Evolutionary conservation across 2,888 invertebrate species (phyloP).

Genomic region (Caenorhabditis afra): DNA sequence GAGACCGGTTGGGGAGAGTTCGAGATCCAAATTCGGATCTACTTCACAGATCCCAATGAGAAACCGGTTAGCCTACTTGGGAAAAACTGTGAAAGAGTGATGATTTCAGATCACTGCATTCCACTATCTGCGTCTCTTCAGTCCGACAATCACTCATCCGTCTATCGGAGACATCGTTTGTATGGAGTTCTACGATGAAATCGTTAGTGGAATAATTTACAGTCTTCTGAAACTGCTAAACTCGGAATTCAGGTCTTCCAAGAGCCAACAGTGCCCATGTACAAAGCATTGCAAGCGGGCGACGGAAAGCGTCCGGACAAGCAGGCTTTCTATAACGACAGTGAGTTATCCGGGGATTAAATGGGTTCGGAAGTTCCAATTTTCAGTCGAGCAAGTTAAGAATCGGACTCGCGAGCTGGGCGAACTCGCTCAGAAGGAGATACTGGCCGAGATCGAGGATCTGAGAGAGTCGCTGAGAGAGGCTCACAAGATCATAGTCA

Average conservation of each 20-base stretch:
- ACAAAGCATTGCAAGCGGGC: constrained; percentile 57
- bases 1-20: constrained; percentile 99
- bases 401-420: constrained; percentile 64
- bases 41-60: constrained; percentile 96
- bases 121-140: constrained; percentile 75
- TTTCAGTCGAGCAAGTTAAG: constrained; percentile 65
- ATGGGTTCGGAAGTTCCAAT: background rate
- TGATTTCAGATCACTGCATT: constrained; percentile 68
- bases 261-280: constrained; percentile 71
- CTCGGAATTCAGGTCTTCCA: constrained; percentile 69
- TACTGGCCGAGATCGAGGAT: constrained; percentile 70
- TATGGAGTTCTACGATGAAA: constrained; percentile 76
- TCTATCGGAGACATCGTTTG: constrained; percentile 69
- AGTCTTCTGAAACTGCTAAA: background rate
- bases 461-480: constrained; percentile 65
- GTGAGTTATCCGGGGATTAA: constrained; percentile 67
- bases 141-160: constrained; percentile 66
- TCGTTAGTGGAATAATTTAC: constrained; percentile 46
- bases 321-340: constrained; percentile 64
- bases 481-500: constrained; percentile 64
- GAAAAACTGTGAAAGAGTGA: background rate
- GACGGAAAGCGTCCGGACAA: constrained; percentile 64
- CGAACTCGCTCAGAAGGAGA: constrained; percentile 61
- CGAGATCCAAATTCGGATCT: constrained; percentile 96
- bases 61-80: constrained; percentile 86